These are phyloP conservation scores for Sipha maydis DNA, from an alignment of 2,888 invertebrate genomes.

Conservation along the genomic window DNA sequence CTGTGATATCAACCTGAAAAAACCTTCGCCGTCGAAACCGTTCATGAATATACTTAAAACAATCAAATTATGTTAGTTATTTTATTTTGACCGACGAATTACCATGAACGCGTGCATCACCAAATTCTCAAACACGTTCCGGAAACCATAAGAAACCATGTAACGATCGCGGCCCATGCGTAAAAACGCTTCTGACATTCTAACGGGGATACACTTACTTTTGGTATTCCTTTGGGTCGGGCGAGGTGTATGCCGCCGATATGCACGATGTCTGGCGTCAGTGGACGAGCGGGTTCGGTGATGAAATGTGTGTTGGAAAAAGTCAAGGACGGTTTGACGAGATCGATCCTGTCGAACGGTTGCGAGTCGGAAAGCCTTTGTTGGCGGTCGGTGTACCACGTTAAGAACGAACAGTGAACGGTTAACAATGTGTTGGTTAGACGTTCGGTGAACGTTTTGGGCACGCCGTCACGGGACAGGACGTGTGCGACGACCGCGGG, in stretches of 20 bases:
- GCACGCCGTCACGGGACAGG: not conserved
- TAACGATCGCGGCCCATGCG: no score
- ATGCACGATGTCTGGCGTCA: slow-evolving; percentile 2
- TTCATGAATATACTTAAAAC: no score
- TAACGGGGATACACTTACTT: not conserved
- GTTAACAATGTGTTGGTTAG: not conserved
- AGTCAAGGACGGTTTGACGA: no score
- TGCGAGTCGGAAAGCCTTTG: not conserved
- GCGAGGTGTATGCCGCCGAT: slow-evolving; percentile 24
- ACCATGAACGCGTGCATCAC: no score
- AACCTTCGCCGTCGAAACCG: no score
- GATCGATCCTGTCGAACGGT: not conserved
- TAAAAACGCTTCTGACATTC: no score
- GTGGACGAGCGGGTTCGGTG: not conserved
- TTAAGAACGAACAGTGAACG: not conserved
- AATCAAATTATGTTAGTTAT: no score
- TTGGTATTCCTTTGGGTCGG: not conserved
- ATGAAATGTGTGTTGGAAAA: no score
- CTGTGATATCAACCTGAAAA: no score
- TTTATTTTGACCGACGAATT: no score
- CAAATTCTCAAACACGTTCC: no score
- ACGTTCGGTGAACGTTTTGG: not conserved
- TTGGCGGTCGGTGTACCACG: not conserved
- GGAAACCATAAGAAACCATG: no score
- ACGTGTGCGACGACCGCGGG: not conserved